phyloP scores from a whole-genome alignment of 2,888 invertebrate genomes.

The Opisthograptis luteolata region DNA sequence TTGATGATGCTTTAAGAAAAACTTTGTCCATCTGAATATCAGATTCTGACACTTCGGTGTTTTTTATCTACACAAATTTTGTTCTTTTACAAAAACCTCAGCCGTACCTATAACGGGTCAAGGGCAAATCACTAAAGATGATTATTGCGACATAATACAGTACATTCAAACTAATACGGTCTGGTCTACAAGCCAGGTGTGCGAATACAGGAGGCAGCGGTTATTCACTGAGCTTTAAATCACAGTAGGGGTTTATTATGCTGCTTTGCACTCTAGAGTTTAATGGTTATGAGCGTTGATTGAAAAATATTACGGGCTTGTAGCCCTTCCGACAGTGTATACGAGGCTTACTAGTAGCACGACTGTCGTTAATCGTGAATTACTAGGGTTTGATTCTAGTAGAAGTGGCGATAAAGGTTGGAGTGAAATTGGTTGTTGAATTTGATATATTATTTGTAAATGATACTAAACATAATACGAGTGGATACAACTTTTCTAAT shows the following conservation, averaged over 20 bases:
- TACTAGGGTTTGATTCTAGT: neutral
- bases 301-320: slow-evolving; percentile 51
- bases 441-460: neutral
- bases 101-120: no score
- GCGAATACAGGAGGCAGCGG: slow-evolving; percentile 21
- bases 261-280: slow-evolving; percentile 45
- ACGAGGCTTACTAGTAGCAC: slow-evolving; percentile 7
- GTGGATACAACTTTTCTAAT: no score
- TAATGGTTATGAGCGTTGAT: slow-evolving; percentile 56
- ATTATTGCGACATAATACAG: neutral
- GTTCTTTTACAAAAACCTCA: no score
- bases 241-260: slow-evolving; percentile 26
- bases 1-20: no score
- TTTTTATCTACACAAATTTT: no score
- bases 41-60: no score
- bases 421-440: slow-evolving; percentile 1
- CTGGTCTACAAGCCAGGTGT: slow-evolving; percentile 28
- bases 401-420: neutral
- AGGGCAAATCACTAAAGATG: slow-evolving; percentile 13
- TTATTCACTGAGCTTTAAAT: slow-evolving; percentile 36
- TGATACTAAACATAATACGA: no score
- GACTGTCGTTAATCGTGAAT: slow-evolving; percentile 14
- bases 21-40: no score
- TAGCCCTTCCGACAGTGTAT: slow-evolving; percentile 3
- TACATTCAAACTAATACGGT: slow-evolving; percentile 1